Evolutionary conservation across 2,113 vertebrate species (phyloP).

Genomic region (Alouatta palliata): DNA sequence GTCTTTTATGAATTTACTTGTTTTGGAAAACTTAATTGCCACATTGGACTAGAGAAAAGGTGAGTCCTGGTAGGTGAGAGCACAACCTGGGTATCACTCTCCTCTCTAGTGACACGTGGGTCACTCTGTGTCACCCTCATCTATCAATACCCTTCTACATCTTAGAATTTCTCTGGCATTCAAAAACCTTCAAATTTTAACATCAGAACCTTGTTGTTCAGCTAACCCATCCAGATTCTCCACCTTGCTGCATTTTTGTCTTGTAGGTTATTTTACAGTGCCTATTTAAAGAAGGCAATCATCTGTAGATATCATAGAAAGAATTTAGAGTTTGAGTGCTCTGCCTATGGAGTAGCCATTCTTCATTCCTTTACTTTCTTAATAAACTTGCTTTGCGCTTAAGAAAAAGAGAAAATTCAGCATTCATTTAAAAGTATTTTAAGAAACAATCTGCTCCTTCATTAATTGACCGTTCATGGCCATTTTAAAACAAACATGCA

Average conservation of each 20-base stretch:
- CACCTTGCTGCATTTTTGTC: not conserved
- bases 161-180: not conserved
- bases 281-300: not conserved
- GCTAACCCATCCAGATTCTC: not conserved
- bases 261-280: not conserved
- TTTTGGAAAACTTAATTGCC: not conserved
- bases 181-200: not conserved
- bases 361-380: too few relatives aligned
- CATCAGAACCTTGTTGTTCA: not conserved
- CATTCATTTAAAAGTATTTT: not conserved
- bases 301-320: not conserved
- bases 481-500: not conserved
- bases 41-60: not conserved
- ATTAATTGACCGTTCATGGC: not conserved
- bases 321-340: not conserved
- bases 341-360: too few relatives aligned
- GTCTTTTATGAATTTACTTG: not conserved
- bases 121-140: not conserved
- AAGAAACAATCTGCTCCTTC: not conserved
- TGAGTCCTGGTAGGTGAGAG: not conserved
- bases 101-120: accelerated
- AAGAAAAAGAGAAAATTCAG: not conserved
- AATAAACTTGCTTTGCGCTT: too few relatives aligned
- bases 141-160: not conserved
- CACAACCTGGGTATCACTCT: not conserved